Evolutionary conservation across 2,888 invertebrate species (phyloP).

Genomic region (Cyrtodaria siliqua): DNA sequence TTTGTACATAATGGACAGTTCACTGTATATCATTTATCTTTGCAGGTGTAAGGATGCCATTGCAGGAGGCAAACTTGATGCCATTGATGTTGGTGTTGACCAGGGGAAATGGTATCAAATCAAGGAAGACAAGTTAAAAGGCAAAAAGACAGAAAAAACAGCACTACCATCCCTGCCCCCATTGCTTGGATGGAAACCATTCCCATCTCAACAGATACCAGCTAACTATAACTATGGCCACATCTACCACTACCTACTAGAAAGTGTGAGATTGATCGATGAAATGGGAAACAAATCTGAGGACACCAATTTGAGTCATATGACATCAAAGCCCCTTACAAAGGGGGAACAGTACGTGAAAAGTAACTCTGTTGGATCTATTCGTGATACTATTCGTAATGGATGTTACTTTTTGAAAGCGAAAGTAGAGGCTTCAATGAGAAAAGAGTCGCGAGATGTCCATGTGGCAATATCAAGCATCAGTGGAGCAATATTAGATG

Average conservation of each 20-base stretch:
- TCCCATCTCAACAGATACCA: neutral
- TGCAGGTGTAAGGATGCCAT: neutral
- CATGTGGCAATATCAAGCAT: constrained; percentile 7
- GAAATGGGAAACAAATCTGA: neutral
- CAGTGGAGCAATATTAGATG: constrained; percentile 21
- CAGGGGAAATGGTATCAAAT: constrained; percentile 2
- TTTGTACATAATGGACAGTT: too few relatives aligned
- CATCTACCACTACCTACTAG: too few relatives aligned
- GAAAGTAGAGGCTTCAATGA: constrained; percentile 29
- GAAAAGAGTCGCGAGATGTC: neutral
- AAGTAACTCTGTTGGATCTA: constrained; percentile 5
- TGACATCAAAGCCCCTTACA: constrained; percentile 28
- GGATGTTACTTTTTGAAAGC: constrained; percentile 19
- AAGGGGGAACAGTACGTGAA: constrained; percentile 27
- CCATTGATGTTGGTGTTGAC: constrained; percentile 4
- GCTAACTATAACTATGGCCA: constrained; percentile 26
- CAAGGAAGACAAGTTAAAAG: neutral
- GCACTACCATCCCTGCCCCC: neutral
- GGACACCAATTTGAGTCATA: constrained; percentile 5
- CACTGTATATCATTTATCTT: too few relatives aligned
- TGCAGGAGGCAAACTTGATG: neutral
- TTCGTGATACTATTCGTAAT: neutral
- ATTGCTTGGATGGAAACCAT: constrained; percentile 5
- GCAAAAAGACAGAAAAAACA: too few relatives aligned
- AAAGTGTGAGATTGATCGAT: constrained; percentile 12